A percentile compares a stretch with the other conserved stretches of the same genome.
Evolutionary conservation across 2,888 invertebrate genomes (phyloP).

Genomic region (Nomada lathburiana): DNA sequence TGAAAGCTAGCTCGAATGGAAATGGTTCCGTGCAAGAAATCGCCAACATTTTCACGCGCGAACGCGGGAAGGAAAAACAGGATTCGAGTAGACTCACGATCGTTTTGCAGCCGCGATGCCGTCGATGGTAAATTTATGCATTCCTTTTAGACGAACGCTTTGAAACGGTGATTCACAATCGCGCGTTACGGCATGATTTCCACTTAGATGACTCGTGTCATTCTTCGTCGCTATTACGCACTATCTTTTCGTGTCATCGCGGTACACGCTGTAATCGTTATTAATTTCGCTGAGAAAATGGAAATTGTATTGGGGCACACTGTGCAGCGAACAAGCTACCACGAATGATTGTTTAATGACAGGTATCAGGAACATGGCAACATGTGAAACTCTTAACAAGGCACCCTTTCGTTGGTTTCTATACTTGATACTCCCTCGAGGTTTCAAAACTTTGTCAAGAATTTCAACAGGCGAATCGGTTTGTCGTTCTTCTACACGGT

Average conservation of each 20-base stretch:
- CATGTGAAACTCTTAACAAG: slow-evolving; percentile 3
- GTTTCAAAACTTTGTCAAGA: too few relatives aligned
- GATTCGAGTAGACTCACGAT: neutral
- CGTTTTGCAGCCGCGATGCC: neutral
- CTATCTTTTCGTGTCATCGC: slow-evolving; percentile 42
- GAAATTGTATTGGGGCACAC: slow-evolving; percentile 4
- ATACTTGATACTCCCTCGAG: neutral
- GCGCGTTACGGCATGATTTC: slow-evolving; percentile 9
- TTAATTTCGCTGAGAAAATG: slow-evolving; percentile 27
- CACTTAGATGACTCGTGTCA: slow-evolving; percentile 43
- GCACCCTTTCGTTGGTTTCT: neutral
- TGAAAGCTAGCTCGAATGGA: slow-evolving; percentile 15
- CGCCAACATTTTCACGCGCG: neutral
- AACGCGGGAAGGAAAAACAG: too few relatives aligned
- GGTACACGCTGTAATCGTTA: slow-evolving; percentile 12
- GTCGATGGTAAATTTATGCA: slow-evolving; percentile 30
- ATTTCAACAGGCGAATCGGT: too few relatives aligned
- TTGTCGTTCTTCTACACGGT: too few relatives aligned
- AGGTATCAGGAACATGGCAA: neutral
- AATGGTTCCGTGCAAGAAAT: neutral
- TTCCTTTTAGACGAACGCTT: slow-evolving; percentile 12
- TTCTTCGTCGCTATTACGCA: slow-evolving; percentile 41
- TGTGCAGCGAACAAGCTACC: neutral
- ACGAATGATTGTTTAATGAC: slow-evolving; percentile 2
- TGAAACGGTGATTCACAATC: slow-evolving; percentile 48